These are phyloP conservation scores for Pogona vitticeps DNA, from an alignment of 2,113 vertebrate species.

Conservation along the genomic window DNA sequence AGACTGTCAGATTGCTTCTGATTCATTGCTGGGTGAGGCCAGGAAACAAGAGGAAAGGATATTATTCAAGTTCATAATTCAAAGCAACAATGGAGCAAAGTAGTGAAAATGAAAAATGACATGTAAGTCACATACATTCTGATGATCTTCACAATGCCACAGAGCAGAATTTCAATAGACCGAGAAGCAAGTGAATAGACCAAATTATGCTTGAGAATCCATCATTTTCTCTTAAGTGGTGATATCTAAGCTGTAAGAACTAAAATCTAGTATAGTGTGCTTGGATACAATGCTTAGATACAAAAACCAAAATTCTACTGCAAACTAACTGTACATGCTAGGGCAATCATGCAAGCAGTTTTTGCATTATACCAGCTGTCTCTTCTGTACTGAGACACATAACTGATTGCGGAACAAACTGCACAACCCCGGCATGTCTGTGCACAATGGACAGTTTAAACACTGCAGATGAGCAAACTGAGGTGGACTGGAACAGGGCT, in stretches of 20 bases:
- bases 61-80: conserved; percentile 2
- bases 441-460: background rate
- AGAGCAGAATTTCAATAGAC: background rate
- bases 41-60: conserved; percentile 3
- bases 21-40: background rate
- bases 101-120: background rate
- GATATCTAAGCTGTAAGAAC: background rate
- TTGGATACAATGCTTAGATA: background rate
- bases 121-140: background rate
- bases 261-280: background rate
- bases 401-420: too few relatives aligned
- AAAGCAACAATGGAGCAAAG: conserved; percentile 1
- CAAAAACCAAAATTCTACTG: too few relatives aligned
- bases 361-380: background rate
- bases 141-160: background rate
- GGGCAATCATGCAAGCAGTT: background rate
- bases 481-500: background rate
- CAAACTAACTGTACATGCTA: background rate
- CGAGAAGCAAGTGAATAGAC: background rate
- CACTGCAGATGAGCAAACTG: background rate
- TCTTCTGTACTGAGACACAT: background rate
- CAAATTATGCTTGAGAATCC: background rate
- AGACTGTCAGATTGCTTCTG: conserved; percentile 23
- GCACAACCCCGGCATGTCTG: background rate
- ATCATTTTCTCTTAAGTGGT: background rate